Evolutionary conservation across 2,113 vertebrate species (phyloP).

Genomic region (Sinocyclocheilus grahami): DNA sequence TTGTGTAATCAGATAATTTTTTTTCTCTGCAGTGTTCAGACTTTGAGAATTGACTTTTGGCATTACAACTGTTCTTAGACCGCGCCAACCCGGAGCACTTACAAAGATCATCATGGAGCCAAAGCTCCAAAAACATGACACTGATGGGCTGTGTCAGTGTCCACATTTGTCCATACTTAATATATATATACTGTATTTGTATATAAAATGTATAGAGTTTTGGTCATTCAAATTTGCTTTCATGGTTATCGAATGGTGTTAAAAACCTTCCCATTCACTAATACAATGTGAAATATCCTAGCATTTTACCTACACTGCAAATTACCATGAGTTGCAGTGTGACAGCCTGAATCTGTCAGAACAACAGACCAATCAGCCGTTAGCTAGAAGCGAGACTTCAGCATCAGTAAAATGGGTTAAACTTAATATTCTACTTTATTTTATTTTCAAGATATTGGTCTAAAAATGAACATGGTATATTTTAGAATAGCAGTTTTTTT

Average conservation of each 20-base stretch:
- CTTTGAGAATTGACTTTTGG: conserved; percentile 30
- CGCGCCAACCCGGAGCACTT: not conserved
- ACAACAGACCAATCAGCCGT: too few species aligned
- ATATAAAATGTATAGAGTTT: not conserved
- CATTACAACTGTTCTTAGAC: conserved; percentile 12
- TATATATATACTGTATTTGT: not conserved
- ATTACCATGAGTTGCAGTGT: not conserved
- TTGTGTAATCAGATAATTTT: conserved; percentile 7
- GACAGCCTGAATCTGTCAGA: not conserved
- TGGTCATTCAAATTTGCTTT: not conserved
- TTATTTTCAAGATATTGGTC: not conserved
- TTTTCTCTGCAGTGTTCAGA: conserved; percentile 22
- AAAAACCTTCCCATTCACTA: not conserved
- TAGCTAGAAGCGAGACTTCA: not conserved
- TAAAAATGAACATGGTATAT: not conserved
- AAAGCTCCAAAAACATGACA: conserved; percentile 24
- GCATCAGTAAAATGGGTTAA: not conserved
- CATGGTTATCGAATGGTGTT: not conserved
- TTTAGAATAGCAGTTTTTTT: not conserved
- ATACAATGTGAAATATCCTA: not conserved
- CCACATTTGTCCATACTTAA: not conserved
- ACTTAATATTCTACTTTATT: not conserved
- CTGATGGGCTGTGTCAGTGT: not conserved
- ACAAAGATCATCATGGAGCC: conserved; percentile 16
- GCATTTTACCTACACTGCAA: not conserved